Conservation (phyloP, 1,140 invertebrate genomes). For the Drosophila nasuta region DNA sequence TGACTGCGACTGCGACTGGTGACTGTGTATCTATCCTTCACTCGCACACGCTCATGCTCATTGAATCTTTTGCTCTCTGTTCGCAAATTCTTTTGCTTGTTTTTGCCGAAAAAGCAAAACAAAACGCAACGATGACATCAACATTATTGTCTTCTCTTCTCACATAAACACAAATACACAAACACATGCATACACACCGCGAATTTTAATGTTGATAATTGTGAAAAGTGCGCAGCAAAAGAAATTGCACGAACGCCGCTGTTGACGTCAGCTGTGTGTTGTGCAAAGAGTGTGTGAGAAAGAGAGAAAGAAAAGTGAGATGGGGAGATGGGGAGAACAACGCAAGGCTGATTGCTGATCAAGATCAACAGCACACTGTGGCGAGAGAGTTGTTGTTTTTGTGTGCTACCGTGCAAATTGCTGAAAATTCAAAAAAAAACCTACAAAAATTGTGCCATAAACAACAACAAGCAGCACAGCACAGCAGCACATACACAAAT, state of each 20-base stretch:
- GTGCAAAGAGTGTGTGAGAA: constrained; percentile 13
- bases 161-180: constrained; percentile 17
- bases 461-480: constrained; percentile 22
- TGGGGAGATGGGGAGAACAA: constrained; percentile 7
- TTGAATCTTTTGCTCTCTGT: constrained; percentile 1
- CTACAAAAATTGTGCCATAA: constrained; percentile 42
- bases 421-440: constrained; percentile 37
- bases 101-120: constrained; percentile 43
- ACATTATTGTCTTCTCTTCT: constrained; percentile 54
- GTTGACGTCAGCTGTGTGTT: constrained; percentile 53
- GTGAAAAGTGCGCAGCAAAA: constrained; percentile 68
- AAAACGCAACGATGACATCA: constrained; percentile 74
- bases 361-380: constrained; percentile 29
- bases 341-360: constrained; percentile 28
- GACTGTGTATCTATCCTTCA: constrained; percentile 8
- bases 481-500: constrained; percentile 25
- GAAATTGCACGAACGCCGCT: constrained; percentile 62
- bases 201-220: constrained; percentile 67
- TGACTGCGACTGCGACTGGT: neutral
- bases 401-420: constrained; percentile 45
- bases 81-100: constrained; percentile 14
- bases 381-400: constrained; percentile 21
- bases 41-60: constrained; percentile 3
- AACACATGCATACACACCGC: constrained; percentile 19
- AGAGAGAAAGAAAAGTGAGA: constrained; percentile 18